Conservation (phyloP, 2,888 invertebrate species). For the Baccha elongata region DNA sequence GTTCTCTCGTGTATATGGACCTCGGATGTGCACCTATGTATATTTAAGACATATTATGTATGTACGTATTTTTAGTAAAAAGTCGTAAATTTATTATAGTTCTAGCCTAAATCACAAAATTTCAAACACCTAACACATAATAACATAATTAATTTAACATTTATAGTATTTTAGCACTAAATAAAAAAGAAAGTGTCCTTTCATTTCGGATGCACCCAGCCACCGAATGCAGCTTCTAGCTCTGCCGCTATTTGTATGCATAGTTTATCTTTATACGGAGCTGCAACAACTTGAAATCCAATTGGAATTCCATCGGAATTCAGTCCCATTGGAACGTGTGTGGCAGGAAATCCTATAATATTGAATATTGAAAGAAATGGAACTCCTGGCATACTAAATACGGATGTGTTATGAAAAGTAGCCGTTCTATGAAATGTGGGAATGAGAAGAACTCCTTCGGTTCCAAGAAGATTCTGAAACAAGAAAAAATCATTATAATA, state of each 20-base stretch:
- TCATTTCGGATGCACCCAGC: constrained; percentile 87
- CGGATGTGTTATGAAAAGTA: constrained; percentile 86
- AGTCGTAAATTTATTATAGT: constrained; percentile 42
- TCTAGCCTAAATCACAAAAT: constrained; percentile 59
- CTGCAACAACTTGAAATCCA: constrained; percentile 90
- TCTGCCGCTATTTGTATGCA: constrained; percentile 91
- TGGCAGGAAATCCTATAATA: constrained; percentile 88
- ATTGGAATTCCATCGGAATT: constrained; percentile 87
- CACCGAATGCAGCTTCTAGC: constrained; percentile 90
- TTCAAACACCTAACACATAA: constrained; percentile 49
- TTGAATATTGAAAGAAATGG: constrained; percentile 82
- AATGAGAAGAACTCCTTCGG: constrained; percentile 88
- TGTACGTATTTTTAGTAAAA: constrained; percentile 1
- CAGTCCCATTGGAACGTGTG: constrained; percentile 88
- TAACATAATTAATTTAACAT: constrained; percentile 19
- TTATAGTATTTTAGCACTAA: constrained; percentile 26
- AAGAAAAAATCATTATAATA: too few relatives aligned
- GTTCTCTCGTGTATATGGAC: too few relatives aligned
- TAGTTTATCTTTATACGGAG: constrained; percentile 89
- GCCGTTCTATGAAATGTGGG: constrained; percentile 87
- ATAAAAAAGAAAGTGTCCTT: constrained; percentile 8
- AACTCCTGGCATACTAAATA: constrained; percentile 82
- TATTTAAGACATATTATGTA: too few relatives aligned
- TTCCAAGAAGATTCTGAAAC: constrained; percentile 84
- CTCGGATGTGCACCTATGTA: not conserved